These are phyloP conservation scores for Typhlichthys subterraneus DNA, from an alignment of 2,797 vertebrate species.

Conservation along the genomic window DNA sequence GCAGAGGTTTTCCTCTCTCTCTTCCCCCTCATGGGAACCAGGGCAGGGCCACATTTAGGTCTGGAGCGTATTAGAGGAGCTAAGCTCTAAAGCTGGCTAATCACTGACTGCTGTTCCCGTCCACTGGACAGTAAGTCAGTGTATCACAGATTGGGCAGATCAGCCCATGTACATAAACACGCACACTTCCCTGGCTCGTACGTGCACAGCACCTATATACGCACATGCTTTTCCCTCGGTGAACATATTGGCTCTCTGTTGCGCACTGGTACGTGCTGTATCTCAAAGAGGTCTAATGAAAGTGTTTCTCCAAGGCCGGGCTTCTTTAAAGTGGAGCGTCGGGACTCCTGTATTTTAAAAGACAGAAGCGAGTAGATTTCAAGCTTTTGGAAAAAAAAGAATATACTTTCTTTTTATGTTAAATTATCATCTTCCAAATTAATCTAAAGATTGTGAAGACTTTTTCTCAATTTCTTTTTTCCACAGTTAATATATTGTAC, in stretches of 20 bases:
- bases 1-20: slow-evolving; percentile 6
- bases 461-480: slow-evolving; percentile 88
- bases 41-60: slow-evolving; percentile 24
- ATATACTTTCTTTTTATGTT: no score
- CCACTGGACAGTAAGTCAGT: slow-evolving; percentile 43
- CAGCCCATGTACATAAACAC: slow-evolving; percentile 11
- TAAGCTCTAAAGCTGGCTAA: slow-evolving; percentile 46
- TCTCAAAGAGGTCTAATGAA: no score
- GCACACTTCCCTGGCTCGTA: slow-evolving; percentile 2
- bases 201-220: neutral
- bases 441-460: slow-evolving; percentile 99
- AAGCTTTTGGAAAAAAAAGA: no score
- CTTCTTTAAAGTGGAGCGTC: no score
- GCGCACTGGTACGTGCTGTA: no score
- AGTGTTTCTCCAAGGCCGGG: no score
- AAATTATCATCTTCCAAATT: slow-evolving; percentile 99
- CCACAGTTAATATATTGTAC: slow-evolving; percentile 99
- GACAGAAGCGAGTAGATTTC: no score
- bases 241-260: no score
- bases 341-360: no score
- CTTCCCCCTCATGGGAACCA: slow-evolving; percentile 15
- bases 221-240: neutral
- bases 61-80: slow-evolving; percentile 61
- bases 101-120: slow-evolving; percentile 41
- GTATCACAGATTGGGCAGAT: slow-evolving; percentile 35